Base-by-base conservation (phyloP, 1,140 invertebrate species). In the Planococcus citri region DNA sequence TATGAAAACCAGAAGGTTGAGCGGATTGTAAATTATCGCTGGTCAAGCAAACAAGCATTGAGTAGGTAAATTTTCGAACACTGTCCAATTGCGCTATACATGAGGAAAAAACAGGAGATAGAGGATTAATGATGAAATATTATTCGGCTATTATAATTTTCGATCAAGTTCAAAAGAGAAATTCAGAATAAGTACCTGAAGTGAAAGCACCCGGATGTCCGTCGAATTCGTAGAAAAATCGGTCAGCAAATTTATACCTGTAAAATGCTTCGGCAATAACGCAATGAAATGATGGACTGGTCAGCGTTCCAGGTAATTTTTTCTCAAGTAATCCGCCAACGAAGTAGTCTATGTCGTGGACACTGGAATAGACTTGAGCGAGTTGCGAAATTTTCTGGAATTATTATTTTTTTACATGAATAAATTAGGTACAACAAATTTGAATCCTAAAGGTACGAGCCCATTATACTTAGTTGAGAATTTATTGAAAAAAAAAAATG, bases 271-370 rank as follows among this genome's bases (percentile, higher is more conserved):
- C 89, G 0, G 85, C 88, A 0, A 97, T 79, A 69, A 97, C 90
- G 74, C 93, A 95, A 1, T 91, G 82, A 79, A 95, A 95, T 0
- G 94, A 96, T 1, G 93, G 94, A 0, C 95, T 95, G 1, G 88
- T 81, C 10, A 94, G 78, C 0, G 90, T 86, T 0, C 87, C 90
- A 0, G 84, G 81, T 0, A 94, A 81, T 0, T 88, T 87, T 51
- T 87, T 81, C 76, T 97, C 94, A 70, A 90, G 87, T 84, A 95
- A 87, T 64, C 90, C 92, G 21, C 89, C 95, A 0, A 91, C 87
- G 76, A 92, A 96, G n/a, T 96, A 81, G 76, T 97, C 95, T 70
- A 97, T 87, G 74, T 96, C 92, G 61, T 93, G 86, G 0, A 94
- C 84, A 64, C 85, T 81, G 60, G 85, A 79, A 76, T 91, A 91